phyloP scores from a whole-genome alignment of 1,140 invertebrate species.

The Daktulosphaira vitifoliae region DNA sequence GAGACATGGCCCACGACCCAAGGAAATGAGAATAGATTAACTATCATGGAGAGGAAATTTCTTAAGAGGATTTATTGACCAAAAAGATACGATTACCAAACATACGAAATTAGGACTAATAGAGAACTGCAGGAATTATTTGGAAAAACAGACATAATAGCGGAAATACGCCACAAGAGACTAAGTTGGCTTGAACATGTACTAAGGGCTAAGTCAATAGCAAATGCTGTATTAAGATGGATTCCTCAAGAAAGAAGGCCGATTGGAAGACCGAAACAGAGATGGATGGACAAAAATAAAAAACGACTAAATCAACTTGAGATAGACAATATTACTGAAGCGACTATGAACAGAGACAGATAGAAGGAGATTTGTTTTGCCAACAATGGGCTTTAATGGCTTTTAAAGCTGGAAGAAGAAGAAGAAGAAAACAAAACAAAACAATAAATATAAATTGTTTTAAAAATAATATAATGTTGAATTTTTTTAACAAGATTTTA shows the following conservation, averaged over 20 bases:
- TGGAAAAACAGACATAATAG: constrained; percentile 4
- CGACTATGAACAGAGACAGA: neutral
- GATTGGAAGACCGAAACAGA: neutral
- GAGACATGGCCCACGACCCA: too few relatives aligned
- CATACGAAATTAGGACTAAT: neutral
- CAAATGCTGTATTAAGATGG: neutral
- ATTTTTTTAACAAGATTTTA: too few relatives aligned
- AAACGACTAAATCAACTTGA: neutral
- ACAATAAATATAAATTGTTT: too few relatives aligned
- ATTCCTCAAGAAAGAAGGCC: neutral
- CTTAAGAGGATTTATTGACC: too few relatives aligned
- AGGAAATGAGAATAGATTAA: too few relatives aligned
- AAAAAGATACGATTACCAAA: too few relatives aligned
- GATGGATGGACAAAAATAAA: neutral
- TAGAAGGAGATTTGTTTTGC: too few relatives aligned
- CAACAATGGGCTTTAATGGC: too few relatives aligned
- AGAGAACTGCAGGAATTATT: neutral
- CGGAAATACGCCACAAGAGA: constrained; percentile 13
- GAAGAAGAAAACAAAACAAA: too few relatives aligned
- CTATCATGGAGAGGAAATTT: too few relatives aligned
- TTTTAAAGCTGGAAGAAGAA: too few relatives aligned
- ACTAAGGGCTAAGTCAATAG: neutral
- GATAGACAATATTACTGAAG: neutral
- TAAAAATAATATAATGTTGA: too few relatives aligned
- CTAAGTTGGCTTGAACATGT: constrained; percentile 5